A percentile compares a stretch with the other conserved stretches of the same genome.
Evolutionary conservation across 2,888 invertebrate genomes (phyloP).

Genomic region (Drosophila melanosoma): DNA sequence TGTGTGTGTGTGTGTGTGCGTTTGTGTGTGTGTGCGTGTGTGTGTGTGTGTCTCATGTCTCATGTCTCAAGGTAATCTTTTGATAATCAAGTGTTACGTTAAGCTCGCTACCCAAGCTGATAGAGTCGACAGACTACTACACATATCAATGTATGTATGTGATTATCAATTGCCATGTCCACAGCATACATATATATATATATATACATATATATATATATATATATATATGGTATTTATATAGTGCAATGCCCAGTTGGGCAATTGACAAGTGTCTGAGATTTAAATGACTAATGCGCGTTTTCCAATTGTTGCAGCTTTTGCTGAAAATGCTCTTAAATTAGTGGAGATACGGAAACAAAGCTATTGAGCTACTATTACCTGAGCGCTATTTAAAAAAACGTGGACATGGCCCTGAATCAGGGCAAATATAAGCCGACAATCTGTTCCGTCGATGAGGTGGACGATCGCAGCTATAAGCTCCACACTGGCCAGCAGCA

Average conservation of each 20-base stretch:
- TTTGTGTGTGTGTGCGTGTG: background rate
- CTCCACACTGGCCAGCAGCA: slow-evolving; percentile 57
- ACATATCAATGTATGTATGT: slow-evolving; percentile 3
- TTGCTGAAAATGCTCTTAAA: slow-evolving; percentile 38
- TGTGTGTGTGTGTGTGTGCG: slow-evolving; percentile 16
- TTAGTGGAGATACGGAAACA: slow-evolving; percentile 9
- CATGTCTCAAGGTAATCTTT: slow-evolving; percentile 70
- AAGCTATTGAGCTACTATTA: background rate
- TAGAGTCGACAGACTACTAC: slow-evolving; percentile 20
- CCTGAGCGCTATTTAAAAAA: slow-evolving; percentile 16
- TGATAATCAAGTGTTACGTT: slow-evolving; percentile 62
- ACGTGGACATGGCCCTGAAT: slow-evolving; percentile 70
- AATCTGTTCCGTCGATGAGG: slow-evolving; percentile 81
- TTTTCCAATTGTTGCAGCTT: slow-evolving; percentile 22
- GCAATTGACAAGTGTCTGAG: slow-evolving; percentile 28
- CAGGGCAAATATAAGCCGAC: slow-evolving; percentile 82
- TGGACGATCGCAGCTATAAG: slow-evolving; percentile 80
- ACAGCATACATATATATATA: slow-evolving; percentile 3
- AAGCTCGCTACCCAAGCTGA: slow-evolving; percentile 37
- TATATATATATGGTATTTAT: background rate
- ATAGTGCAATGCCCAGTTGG: slow-evolving; percentile 15
- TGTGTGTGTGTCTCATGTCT: slow-evolving; percentile 42
- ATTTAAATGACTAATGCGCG: slow-evolving; percentile 36
- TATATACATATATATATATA: background rate
- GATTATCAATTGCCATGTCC: slow-evolving; percentile 33